A percentile compares a stretch with the other conserved stretches of the same genome.
phyloP scores from a whole-genome alignment of 2,113 vertebrate genomes.

The Ochotona princeps region DNA sequence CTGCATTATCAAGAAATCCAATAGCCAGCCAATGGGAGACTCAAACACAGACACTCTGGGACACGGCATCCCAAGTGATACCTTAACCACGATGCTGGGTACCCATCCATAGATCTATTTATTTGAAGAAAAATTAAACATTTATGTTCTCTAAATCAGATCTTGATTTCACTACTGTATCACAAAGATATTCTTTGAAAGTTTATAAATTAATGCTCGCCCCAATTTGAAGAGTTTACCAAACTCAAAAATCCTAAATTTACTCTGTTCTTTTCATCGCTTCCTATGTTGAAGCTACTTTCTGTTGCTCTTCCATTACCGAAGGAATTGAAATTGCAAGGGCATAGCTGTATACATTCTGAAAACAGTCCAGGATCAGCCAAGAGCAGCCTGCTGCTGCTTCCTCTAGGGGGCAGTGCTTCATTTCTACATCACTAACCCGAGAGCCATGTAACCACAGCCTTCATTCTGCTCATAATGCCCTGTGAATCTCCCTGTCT shows the following conservation, averaged over 20 bases:
- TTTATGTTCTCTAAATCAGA: background rate
- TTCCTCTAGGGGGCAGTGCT: conserved; percentile 81
- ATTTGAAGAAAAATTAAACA: background rate
- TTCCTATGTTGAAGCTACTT: background rate
- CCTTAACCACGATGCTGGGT: too few species aligned
- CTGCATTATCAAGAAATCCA: too few species aligned
- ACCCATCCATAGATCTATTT: background rate
- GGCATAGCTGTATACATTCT: background rate
- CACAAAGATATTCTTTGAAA: conserved; percentile 15
- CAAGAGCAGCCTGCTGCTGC: background rate
- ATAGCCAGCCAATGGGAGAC: too few species aligned
- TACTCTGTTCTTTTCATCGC: background rate
- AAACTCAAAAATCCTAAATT: conserved; percentile 32
- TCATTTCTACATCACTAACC: conserved; percentile 37
- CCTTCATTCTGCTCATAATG: background rate
- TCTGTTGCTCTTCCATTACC: background rate
- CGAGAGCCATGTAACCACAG: background rate
- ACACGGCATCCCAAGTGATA: too few species aligned
- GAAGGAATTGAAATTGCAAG: background rate
- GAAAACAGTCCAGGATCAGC: background rate
- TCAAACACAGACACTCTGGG: too few species aligned
- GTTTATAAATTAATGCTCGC: background rate
- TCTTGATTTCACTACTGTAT: background rate
- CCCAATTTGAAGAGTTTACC: background rate
- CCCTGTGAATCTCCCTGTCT: background rate